These are phyloP conservation scores for Drosophila austrosaltans DNA, from an alignment of 2,888 invertebrate species.

Conservation along the genomic window DNA sequence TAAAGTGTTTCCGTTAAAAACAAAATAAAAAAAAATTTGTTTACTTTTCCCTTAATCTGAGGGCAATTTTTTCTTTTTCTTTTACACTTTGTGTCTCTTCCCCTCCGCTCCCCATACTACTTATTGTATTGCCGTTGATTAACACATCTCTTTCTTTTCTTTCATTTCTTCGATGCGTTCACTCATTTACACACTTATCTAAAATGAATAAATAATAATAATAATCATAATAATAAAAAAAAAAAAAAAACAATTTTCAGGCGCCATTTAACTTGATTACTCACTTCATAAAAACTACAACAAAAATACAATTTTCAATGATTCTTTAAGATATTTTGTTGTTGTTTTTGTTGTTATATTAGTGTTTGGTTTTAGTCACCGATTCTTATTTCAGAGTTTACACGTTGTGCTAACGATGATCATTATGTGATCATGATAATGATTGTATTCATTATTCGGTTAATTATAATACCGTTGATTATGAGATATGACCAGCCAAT, in stretches of 20 bases:
- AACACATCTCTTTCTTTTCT: slow-evolving; percentile 53
- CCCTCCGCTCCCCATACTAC: slow-evolving; percentile 33
- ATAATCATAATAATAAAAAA: slow-evolving; percentile 5
- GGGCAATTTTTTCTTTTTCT: slow-evolving; percentile 8
- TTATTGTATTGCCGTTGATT: slow-evolving; percentile 59
- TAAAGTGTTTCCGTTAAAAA: background rate
- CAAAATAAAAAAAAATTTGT: background rate
- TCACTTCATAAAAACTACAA: slow-evolving; percentile 46
- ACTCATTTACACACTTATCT: slow-evolving; percentile 47
- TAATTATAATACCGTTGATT: slow-evolving; percentile 66
- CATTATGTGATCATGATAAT: slow-evolving; percentile 2
- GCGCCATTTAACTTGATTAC: slow-evolving; percentile 73
- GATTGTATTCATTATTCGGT: slow-evolving; percentile 28
- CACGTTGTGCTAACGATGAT: background rate
- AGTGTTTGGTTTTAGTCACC: slow-evolving; percentile 41
- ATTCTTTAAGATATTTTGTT: slow-evolving; percentile 6
- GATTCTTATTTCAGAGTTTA: slow-evolving; percentile 39
- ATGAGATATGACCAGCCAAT: slow-evolving; percentile 22
- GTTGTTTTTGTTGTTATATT: slow-evolving; percentile 16
- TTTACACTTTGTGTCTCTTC: slow-evolving; percentile 5
- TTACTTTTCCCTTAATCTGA: slow-evolving; percentile 5
- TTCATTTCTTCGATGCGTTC: slow-evolving; percentile 15
- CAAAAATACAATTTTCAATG: slow-evolving; percentile 18
- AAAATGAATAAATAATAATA: slow-evolving; percentile 31
- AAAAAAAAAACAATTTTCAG: slow-evolving; percentile 32